A percentile compares a stretch with the other conserved stretches of the same genome.
Evolutionary conservation across 1,140 invertebrate genomes (phyloP).

Genomic region (Spodoptera litura): DNA sequence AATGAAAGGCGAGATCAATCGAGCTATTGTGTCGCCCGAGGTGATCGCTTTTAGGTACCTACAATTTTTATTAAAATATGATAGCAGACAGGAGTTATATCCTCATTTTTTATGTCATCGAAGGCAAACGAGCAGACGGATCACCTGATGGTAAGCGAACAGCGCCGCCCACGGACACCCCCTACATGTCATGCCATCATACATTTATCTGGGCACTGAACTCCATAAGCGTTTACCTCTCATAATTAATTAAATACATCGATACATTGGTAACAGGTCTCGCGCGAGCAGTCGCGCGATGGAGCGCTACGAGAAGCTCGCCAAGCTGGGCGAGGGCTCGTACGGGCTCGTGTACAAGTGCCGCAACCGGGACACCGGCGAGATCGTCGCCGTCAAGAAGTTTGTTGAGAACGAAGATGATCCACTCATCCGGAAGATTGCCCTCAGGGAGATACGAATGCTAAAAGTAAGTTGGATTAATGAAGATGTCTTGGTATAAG

Average conservation of each 20-base stretch:
- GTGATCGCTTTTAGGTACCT: conserved; percentile 66
- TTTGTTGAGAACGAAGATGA: conserved; percentile 99
- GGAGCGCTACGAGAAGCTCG: conserved; percentile 99
- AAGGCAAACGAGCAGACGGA: too few species aligned
- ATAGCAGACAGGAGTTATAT: background rate
- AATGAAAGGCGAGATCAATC: conserved; percentile 68
- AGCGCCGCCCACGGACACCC: too few species aligned
- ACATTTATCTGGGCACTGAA: too few species aligned
- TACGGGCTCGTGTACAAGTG: conserved; percentile 99
- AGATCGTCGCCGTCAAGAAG: conserved; percentile 99
- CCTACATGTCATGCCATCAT: too few species aligned
- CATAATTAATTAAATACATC: too few species aligned
- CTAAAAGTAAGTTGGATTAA: conserved; percentile 91
- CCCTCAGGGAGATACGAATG: conserved; percentile 98
- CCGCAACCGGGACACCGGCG: conserved; percentile 97
- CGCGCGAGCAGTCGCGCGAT: conserved; percentile 95
- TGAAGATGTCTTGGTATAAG: too few species aligned
- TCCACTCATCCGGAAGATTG: conserved; percentile 99
- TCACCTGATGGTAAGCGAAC: too few species aligned
- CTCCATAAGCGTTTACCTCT: background rate
- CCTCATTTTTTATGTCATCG: too few species aligned
- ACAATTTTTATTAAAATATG: background rate
- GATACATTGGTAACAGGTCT: conserved; percentile 86
- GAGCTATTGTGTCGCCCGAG: conserved; percentile 64
- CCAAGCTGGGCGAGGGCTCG: conserved; percentile 98